Evolutionary conservation across 2,113 vertebrate species (phyloP), one percentile per base, ranked within the genome.

Genomic region (Entomyzon cyanotis): DNA sequence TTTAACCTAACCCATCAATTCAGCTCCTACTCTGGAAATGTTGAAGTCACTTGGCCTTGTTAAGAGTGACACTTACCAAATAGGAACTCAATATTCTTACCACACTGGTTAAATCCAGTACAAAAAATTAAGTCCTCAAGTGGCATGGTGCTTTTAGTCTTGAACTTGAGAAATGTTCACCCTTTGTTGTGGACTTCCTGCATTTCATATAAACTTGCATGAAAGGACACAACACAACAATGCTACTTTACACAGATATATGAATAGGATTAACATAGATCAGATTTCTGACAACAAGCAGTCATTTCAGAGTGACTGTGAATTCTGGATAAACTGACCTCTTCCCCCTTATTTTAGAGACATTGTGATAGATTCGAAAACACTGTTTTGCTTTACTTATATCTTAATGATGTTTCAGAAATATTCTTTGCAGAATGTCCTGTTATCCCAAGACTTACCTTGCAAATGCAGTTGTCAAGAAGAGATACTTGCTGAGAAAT

Each of bases 1-100:
- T 56, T 80, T 65, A 74, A 80, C 16, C 15, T 22, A 56, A 33
- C 7, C 10, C 64, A 80, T 33, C 0, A 0, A 33, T 47, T 52
- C 55, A 87, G 46, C 31, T 91, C 33, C 41, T 60, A 3, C n/a
- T 69, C 50, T 62, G 44, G 30, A 47, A 42, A 49, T 65, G 19
- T 13, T 41, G 13, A 56, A 62, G 49, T 77, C n/a, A 49, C 41
- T 37, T 27, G 49, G 17, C 12, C 37, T 39, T 65, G 7, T 56
- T 46, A 60, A 56, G 41, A 87, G 37, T 13, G 24, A 53, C 7
- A 23, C 31, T 70, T 77, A 62, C 7, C 49, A 62, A 84, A 62
- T 4, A 13, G 6, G 18, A 53, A 73, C 10, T 58, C 42, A 42
- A 42, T 81, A 39, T 44, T 63, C 62, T 33, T 81, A 46, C 47